Base-by-base conservation (phyloP, 2,797 vertebrate species). In the Tokudaia tokunoshimensis region DNA sequence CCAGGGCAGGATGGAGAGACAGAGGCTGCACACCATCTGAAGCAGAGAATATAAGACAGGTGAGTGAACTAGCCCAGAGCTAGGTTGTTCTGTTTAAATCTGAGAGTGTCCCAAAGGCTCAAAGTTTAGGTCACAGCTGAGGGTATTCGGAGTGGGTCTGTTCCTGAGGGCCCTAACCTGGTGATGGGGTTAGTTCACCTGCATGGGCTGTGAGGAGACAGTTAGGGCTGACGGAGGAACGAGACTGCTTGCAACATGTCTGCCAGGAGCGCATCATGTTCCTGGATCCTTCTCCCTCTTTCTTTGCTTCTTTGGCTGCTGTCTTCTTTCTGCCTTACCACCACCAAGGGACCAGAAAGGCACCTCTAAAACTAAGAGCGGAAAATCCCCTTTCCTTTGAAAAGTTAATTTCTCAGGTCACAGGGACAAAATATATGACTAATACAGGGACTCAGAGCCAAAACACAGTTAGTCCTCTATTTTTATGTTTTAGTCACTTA, bases 51-150 rank as follows among this genome's bases (percentile, higher is more conserved):
- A n/a, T 55, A n/a, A 31, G 52, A 20, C 55, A 47, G n/a, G 19
- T 0, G 6, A 0, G 0, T 13, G 41, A 47, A 6, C 5, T 0
- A 19, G 14, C 65, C 1, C 61, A 10, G 57, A 61, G 3, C 31
- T 1, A 0, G 44, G 15, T 4, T 37, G 11, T 37, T 41, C n/a
- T 7, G 5, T 55, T 37, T 67, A 44, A 19, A 19, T 90, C 55
- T 65, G 57, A 79, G 50, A 52, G 11, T n/a, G 26, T 24, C 31
- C 44, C 17, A 4, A 50, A 90, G 37, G 55, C 19, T 61, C 72
- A 31, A 37, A 12, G 29, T n/a, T 78, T n/a, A 61, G 37, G 41
- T n/a, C 17, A 34, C 19, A 44, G 37, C 29, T n/a, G 57, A n/a
- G 61, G 10, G 6, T 10, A 57, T 61, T 59, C 9, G n/a, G 55